Base-by-base conservation (phyloP, 2,888 invertebrate genomes). In the Zygogramma bicolorata region DNA sequence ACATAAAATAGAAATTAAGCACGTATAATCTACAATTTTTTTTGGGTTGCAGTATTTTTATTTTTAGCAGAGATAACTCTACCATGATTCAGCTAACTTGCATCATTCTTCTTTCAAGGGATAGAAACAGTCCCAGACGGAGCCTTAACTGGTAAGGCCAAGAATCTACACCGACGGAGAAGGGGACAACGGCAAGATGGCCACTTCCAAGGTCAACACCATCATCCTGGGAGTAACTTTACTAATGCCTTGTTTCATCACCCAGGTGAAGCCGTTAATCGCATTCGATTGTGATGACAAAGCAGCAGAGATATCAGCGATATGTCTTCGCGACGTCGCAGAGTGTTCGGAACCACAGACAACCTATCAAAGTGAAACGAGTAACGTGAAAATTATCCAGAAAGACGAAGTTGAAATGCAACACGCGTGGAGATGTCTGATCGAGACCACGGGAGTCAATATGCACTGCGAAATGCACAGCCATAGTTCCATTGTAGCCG, bases 211-310 rank as follows among this genome's bases (percentile, higher is more conserved):
- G 34, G 34, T 38, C 34, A 38, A 38, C 34, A 38, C 34, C 34
- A 38, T 38, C 34, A 38, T 38, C 13, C 10, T 40, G 40, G 40
- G 40, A n/a, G n/a, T 40, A 40, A 18, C 40, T 15, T 40, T n/a
- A 13, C 15, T 40, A n/a, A n/a, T 13, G 13, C 7, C 42, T 18
- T 1, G 42, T 6, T 15, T 18, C 42, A 15, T 42, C 42, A 42
- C 42, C 15, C 18, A 42, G 42, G 42, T 42, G 42, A 42, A 42
- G 40, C 3, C 40, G 13, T 6, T 73, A 25, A 70, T 73, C 15
- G 73, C 70, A 10, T 72, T 71, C 25, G 72, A 73, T 29, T 68
- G 68, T 61, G 29, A 49, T 5, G 71, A 58, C 53, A 40, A 61
- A 31, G 49, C 34, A 8, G 58, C 65, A 25, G 68, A 74, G 31